These are phyloP conservation scores for Crotalus adamanteus DNA, from an alignment of 2,797 vertebrate genomes.

Conservation along the genomic window DNA sequence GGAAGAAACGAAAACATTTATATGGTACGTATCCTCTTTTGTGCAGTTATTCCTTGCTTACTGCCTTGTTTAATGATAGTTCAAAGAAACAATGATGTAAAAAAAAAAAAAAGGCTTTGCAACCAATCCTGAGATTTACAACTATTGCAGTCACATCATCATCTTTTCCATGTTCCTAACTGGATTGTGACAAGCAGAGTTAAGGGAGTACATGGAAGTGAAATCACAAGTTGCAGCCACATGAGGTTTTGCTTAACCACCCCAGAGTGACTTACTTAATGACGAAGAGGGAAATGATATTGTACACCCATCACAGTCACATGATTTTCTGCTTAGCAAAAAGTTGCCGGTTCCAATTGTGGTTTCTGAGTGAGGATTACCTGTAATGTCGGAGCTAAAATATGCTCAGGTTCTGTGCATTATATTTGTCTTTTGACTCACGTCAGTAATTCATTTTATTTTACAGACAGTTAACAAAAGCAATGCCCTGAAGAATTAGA, in stretches of 20 bases:
- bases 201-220: not conserved
- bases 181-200: not conserved
- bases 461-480: not conserved
- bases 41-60: not conserved
- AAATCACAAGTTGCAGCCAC: not conserved
- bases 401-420: not conserved
- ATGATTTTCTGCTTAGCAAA: not conserved
- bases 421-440: not conserved
- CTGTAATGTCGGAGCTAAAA: not conserved
- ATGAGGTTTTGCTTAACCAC: not conserved
- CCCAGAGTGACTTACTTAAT: not conserved
- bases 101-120: not conserved
- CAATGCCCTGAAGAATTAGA: not conserved
- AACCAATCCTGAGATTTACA: not conserved
- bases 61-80: not conserved
- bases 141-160: not conserved
- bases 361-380: not conserved
- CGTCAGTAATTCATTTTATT: not conserved
- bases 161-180: not conserved
- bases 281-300: not conserved
- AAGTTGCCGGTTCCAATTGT: not conserved
- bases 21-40: not conserved
- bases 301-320: not conserved
- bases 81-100: not conserved
- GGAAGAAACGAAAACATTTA: not conserved